Conservation (phyloP, 2,113 vertebrate genomes). For the Stictonetta naevosa region DNA sequence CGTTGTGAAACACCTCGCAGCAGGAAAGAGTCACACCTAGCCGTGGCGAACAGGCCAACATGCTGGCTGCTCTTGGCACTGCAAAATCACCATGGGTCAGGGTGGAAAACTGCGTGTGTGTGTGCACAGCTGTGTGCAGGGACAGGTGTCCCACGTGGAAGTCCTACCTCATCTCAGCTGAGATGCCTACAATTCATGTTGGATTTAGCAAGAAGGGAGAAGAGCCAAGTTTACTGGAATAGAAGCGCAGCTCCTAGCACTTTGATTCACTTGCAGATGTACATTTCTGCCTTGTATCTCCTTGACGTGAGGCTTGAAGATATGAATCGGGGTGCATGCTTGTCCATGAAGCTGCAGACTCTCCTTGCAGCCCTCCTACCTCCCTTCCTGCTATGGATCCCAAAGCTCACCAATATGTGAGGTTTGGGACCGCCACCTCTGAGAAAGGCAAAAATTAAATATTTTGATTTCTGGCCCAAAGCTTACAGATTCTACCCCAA, state of each 20-base stretch:
- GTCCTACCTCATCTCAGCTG: neutral
- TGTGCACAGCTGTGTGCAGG: neutral
- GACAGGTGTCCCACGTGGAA: neutral
- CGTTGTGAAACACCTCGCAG: neutral
- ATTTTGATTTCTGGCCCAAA: neutral
- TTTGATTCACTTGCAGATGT: neutral
- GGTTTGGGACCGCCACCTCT: neutral
- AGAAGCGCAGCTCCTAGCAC: neutral
- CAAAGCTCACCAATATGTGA: fast-evolving
- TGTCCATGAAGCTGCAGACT: neutral
- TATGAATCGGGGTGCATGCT: neutral
- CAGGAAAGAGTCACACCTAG: neutral
- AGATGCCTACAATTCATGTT: neutral
- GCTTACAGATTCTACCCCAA: neutral
- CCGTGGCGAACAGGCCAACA: fast-evolving
- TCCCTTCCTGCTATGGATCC: neutral
- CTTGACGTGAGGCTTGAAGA: neutral
- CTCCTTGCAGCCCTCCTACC: neutral
- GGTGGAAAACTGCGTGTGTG: neutral
- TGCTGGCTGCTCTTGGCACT: neutral
- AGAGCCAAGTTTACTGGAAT: neutral
- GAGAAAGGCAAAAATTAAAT: neutral
- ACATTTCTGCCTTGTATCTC: neutral
- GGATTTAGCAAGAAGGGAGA: neutral
- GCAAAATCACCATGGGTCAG: neutral